These are phyloP conservation scores for Anoplolepis gracilipes DNA, from an alignment of 1,140 invertebrate species.

Conservation along the genomic window DNA sequence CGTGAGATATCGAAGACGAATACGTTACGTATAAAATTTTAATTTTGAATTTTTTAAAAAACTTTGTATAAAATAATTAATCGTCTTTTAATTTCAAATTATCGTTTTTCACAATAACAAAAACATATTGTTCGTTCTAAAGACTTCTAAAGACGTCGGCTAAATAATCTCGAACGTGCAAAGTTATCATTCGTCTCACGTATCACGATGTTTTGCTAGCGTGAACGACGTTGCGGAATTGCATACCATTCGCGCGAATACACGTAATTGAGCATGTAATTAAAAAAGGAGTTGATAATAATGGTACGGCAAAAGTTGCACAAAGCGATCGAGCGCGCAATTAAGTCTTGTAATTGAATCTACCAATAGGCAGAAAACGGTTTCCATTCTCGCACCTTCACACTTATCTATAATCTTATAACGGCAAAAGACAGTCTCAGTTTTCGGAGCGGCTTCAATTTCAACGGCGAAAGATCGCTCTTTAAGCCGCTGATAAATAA, in stretches of 20 bases:
- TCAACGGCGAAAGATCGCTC: constrained; percentile 69
- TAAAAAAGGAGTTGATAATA: constrained; percentile 45
- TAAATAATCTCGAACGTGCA: neutral
- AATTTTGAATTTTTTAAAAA: neutral
- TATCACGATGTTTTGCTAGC: neutral
- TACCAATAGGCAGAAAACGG: constrained; percentile 5
- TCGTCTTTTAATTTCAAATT: neutral
- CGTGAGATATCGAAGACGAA: neutral
- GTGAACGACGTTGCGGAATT: neutral
- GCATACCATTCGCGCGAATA: neutral
- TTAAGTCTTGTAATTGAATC: constrained; percentile 46
- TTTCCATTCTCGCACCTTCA: constrained; percentile 13
- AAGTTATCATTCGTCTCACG: neutral
- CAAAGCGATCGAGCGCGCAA: constrained; percentile 33
- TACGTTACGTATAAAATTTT: neutral
- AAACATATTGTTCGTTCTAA: neutral
- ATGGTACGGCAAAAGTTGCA: constrained; percentile 9
- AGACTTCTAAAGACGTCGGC: neutral
- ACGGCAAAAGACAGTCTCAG: constrained; percentile 24
- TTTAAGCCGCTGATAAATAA: constrained; percentile 80
- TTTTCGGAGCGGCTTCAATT: constrained; percentile 61
- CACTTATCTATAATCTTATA: neutral
- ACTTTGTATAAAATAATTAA: neutral
- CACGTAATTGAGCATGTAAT: constrained; percentile 49
- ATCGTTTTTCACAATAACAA: neutral